Conservation (phyloP, 2,797 vertebrate genomes). For the Balearica regulorum region DNA sequence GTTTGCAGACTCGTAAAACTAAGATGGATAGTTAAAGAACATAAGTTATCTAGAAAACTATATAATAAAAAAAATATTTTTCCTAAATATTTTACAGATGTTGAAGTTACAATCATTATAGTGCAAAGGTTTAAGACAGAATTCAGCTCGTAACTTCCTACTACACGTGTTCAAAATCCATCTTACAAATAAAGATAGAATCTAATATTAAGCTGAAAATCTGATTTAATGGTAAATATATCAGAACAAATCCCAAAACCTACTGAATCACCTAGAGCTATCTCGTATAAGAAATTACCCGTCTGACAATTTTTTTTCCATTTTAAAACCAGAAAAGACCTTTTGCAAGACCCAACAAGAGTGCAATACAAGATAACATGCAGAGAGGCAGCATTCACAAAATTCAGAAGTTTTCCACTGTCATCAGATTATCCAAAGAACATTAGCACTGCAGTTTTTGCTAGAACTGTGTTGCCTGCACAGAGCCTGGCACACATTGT, state of each 20-base stretch:
- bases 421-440: background rate
- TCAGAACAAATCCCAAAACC: background rate
- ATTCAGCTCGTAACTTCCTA: background rate
- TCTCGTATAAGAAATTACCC: rapidly evolving
- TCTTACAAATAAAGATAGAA: background rate
- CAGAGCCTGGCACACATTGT: rapidly evolving
- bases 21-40: background rate
- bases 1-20: background rate
- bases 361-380: rapidly evolving
- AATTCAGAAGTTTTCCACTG: background rate
- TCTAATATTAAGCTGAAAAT: background rate
- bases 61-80: background rate
- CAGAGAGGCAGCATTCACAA: background rate
- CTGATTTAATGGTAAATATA: background rate
- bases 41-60: background rate
- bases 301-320: background rate
- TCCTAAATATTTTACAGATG: background rate
- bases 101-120: background rate
- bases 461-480: rapidly evolving
- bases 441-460: rapidly evolving
- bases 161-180: background rate
- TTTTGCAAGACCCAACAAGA: background rate
- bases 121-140: background rate
- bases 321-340: background rate
- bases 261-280: background rate